Evolutionary conservation across 1,140 invertebrate species (phyloP), one percentile per base, ranked within the genome.

Genomic region (Coptotermes formosanus): DNA sequence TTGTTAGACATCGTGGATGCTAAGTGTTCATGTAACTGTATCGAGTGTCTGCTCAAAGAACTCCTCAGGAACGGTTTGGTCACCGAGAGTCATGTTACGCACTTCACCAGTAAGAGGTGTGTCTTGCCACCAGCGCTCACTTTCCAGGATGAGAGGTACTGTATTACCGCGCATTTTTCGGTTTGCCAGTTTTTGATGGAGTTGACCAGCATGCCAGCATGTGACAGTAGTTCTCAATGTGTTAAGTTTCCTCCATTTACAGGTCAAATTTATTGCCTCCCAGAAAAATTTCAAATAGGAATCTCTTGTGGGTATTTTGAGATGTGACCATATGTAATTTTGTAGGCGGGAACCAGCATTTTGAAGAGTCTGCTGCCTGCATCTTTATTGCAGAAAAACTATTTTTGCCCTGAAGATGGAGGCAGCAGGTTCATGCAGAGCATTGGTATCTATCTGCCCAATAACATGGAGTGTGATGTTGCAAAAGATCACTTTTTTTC

Each of bases 1-100:
- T 90, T 98, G 11, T 90, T 99, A 9, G 97, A 99, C 92, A 94
- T 97, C 85, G 95, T 98, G 90, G 97, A 99, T 90, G 94, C 95
- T 0, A 97, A 97, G 88, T 96, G 95, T 89, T 96, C 95, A 82
- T 98, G 96, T 90, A 98, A 98, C 88, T 96, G 95, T 90, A 91
- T 99, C 19, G 95, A 97, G 88, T 96, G 95, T 89, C 91, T 99
- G 55, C 90, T 98, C 30, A 95, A 95, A 84, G 97, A 97, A 89
- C 93, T 98, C 84, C 93, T 94, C 23, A 96, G 96, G 89, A 92
- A 95, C 64, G 94, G 95, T 89, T 91, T 98, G n/a, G 92, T 98
- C 3, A 95, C 93, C 32, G 97, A 98, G 88, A 92, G 92, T 82
- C 95, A 98, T 88, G 93, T 95, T 4, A 93, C 95, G 88, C 93